A percentile compares a stretch with the other conserved stretches of the same genome.
Conservation (phyloP, 2,797 vertebrate genomes). For the Chelon auratus region DNA sequence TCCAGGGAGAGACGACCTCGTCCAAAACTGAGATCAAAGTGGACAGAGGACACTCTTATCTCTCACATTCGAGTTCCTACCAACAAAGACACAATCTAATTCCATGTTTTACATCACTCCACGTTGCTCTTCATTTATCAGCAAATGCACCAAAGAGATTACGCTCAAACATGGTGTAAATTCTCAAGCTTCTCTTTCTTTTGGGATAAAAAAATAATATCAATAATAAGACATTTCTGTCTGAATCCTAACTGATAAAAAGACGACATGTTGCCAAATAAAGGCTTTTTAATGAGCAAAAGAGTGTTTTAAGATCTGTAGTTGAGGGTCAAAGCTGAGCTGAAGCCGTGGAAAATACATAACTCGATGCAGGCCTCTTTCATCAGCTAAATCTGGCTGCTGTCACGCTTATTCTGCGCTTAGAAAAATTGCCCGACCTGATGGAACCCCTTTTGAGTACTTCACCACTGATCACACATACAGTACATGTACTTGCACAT, state of each 20-base stretch:
- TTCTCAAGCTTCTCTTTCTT: not conserved
- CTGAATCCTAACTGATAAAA: not conserved
- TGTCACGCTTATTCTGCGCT: conserved; percentile 57
- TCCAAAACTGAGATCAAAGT: conserved; percentile 54
- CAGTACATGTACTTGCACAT: not conserved
- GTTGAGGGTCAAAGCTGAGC: conserved; percentile 31
- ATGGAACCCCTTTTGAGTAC: conserved; percentile 49
- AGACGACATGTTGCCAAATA: not conserved
- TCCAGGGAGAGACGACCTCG: conserved; percentile 25
- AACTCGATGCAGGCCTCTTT: conserved; percentile 43
- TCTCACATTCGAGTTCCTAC: conserved; percentile 40
- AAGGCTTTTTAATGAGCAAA: conserved; percentile 22
- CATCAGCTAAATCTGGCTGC: conserved; percentile 45
- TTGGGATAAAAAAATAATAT: not conserved
- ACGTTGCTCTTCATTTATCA: not conserved
- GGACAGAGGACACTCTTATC: conserved; percentile 25
- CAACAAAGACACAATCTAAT: conserved; percentile 29
- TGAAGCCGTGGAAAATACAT: conserved; percentile 50
- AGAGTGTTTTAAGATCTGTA: conserved; percentile 30
- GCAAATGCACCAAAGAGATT: conserved; percentile 6
- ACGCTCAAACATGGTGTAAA: conserved; percentile 11
- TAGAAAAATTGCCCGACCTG: conserved; percentile 62
- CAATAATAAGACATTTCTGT: not conserved
- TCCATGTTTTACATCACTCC: conserved; percentile 26
- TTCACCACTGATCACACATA: conserved; percentile 46